phyloP scores from a whole-genome alignment of 2,113 vertebrate genomes.

The Nesospiza acunhae region DNA sequence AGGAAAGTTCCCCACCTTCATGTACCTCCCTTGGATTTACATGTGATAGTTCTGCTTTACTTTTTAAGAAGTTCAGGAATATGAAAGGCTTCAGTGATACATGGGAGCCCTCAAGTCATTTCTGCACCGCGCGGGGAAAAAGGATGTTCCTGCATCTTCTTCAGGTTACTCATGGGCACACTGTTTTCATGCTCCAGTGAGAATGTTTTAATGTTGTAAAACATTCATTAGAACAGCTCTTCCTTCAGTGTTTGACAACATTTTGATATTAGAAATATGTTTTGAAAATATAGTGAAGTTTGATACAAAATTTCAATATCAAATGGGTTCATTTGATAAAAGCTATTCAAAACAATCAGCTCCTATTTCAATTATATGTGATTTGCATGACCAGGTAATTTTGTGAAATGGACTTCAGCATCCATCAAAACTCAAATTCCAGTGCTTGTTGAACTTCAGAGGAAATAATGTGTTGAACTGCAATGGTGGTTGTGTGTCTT shows the following conservation, averaged over 20 bases:
- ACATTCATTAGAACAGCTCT: background rate
- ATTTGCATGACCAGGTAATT: background rate
- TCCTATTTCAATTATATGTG: background rate
- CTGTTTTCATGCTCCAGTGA: background rate
- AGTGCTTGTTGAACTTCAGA: background rate
- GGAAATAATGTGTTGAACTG: background rate
- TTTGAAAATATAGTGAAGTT: background rate
- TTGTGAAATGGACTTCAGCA: background rate
- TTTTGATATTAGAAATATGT: background rate
- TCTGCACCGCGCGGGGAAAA: background rate
- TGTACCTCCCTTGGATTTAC: background rate
- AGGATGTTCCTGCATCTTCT: background rate
- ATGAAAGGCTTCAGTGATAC: background rate
- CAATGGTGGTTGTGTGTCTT: background rate
- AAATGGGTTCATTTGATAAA: background rate
- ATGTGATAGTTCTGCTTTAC: background rate
- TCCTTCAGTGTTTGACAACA: background rate
- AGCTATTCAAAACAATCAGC: background rate
- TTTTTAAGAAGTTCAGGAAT: background rate
- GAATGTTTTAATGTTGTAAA: background rate
- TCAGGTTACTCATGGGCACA: background rate
- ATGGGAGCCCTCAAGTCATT: background rate
- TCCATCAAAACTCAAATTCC: background rate
- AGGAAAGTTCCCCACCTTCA: background rate
- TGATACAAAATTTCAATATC: background rate